Conservation (phyloP, 2,888 invertebrate species). For the Linhomoeus sp. region DNA sequence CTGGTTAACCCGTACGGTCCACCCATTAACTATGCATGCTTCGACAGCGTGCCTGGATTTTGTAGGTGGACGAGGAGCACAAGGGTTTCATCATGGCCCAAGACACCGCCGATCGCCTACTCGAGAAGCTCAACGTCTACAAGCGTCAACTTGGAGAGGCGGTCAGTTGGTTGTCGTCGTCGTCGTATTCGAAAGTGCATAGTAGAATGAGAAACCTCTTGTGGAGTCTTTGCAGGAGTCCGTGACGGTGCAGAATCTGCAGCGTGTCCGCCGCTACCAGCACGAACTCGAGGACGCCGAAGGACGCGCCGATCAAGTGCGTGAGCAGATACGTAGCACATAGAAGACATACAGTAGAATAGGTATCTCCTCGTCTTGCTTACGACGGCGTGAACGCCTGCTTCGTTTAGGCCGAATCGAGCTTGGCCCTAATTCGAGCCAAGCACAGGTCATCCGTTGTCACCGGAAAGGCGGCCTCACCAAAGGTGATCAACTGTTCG, state of each 20-base stretch:
- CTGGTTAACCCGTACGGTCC: no score
- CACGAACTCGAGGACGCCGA: constrained; percentile 90
- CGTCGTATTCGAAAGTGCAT: not conserved
- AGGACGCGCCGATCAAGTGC: constrained; percentile 58
- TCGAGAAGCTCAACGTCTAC: constrained; percentile 71
- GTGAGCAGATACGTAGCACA: not conserved
- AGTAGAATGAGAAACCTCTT: no score
- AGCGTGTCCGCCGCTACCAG: constrained; percentile 91
- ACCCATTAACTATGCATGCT: no score
- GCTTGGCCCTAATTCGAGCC: constrained; percentile 78
- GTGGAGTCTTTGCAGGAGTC: constrained; percentile 15
- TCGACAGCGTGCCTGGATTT: no score
- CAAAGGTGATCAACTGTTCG: constrained; percentile 10
- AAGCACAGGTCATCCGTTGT: constrained; percentile 52
- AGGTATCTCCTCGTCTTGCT: constrained; percentile 4
- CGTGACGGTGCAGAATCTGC: constrained; percentile 50
- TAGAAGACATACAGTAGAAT: constrained; percentile 5
- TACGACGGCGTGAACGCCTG: constrained; percentile 23
- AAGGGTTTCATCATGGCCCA: constrained; percentile 79
- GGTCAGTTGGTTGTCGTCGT: no score
- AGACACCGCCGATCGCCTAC: constrained; percentile 42
- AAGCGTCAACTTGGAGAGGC: constrained; percentile 86
- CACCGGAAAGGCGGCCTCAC: constrained; percentile 13
- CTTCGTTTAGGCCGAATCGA: constrained; percentile 54
- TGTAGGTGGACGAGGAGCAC: constrained; percentile 65